Conservation (phyloP, 2,888 invertebrate species). For the Loripinus fragilis region DNA sequence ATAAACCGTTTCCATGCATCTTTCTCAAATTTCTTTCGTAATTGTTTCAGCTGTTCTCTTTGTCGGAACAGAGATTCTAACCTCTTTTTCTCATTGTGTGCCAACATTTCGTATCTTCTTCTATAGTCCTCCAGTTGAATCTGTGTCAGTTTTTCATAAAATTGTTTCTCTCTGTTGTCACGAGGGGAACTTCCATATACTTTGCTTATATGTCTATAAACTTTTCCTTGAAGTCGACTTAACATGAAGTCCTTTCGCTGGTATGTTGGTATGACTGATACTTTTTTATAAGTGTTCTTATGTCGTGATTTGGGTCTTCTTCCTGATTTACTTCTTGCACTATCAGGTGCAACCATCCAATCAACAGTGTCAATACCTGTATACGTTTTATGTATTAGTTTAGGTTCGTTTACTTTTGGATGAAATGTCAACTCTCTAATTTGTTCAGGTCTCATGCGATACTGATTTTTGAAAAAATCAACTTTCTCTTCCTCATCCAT, state of each 20-base stretch:
- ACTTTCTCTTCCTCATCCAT: conserved; percentile 54
- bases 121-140: conserved; percentile 64
- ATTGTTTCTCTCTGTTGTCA: conserved; percentile 63
- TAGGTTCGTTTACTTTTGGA: conserved; percentile 54
- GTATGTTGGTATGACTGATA: conserved; percentile 32
- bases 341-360: conserved; percentile 27
- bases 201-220: conserved; percentile 68
- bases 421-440: conserved; percentile 60
- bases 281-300: conserved; percentile 35
- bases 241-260: conserved; percentile 64
- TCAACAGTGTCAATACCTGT: conserved; percentile 49
- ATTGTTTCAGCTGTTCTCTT: conserved; percentile 58
- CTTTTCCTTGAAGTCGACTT: conserved; percentile 63
- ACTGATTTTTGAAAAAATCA: conserved; percentile 41
- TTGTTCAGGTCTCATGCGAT: conserved; percentile 53
- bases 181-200: conserved; percentile 64
- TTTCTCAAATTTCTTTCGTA: conserved; percentile 69
- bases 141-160: conserved; percentile 67
- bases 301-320: conserved; percentile 30
- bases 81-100: conserved; percentile 54
- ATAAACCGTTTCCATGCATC: conserved; percentile 73
- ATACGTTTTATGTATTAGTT: conserved; percentile 63
- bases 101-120: conserved; percentile 52
- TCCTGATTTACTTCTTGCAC: conserved; percentile 40
- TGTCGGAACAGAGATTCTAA: conserved; percentile 56